A percentile compares a stretch with the other conserved stretches of the same genome.
Conservation (phyloP, 2,888 invertebrate species). For the Drosophila tripunctata region DNA sequence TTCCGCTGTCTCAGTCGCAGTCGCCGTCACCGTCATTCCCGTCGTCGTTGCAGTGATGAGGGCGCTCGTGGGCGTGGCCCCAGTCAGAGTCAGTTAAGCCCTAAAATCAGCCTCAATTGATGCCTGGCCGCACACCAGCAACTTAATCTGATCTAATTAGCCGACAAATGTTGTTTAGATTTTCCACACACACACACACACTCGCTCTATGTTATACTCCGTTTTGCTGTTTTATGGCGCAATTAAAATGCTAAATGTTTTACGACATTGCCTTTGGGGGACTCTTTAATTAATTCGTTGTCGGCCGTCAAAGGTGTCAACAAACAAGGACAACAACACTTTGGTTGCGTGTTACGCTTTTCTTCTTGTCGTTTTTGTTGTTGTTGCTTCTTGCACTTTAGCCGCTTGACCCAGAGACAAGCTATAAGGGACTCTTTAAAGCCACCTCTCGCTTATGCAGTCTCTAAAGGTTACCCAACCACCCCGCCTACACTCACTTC, state of each 20-base stretch:
- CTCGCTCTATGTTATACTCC: too few relatives aligned
- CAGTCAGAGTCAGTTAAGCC: slow-evolving; percentile 11
- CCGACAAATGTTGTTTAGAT: slow-evolving; percentile 61
- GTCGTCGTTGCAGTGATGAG: slow-evolving; percentile 40
- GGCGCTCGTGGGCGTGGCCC: slow-evolving; percentile 46
- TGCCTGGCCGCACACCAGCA: slow-evolving; percentile 20
- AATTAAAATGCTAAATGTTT: slow-evolving; percentile 78
- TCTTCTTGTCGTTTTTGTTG: too few relatives aligned
- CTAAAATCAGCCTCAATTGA: slow-evolving; percentile 29
- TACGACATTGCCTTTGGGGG: slow-evolving; percentile 59
- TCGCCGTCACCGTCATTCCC: not conserved
- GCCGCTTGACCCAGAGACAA: slow-evolving; percentile 65
- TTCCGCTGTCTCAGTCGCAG: slow-evolving; percentile 43
- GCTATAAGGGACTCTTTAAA: slow-evolving; percentile 8
- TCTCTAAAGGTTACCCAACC: too few relatives aligned
- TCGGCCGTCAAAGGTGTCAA: slow-evolving; percentile 75
- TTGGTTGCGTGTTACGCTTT: slow-evolving; percentile 10
- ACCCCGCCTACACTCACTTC: not conserved
- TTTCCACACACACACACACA: too few relatives aligned
- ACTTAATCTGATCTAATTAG: slow-evolving; percentile 72
- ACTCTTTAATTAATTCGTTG: slow-evolving; percentile 73
- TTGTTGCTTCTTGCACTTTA: slow-evolving; percentile 41
- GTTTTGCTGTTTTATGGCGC: slow-evolving; percentile 58
- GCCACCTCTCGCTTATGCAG: slow-evolving; percentile 41
- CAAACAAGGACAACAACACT: slow-evolving; percentile 55